Evolutionary conservation across 2,888 invertebrate genomes (phyloP), one percentile per base, ranked within the genome.

Genomic region (Rhyacophila evoluta): DNA sequence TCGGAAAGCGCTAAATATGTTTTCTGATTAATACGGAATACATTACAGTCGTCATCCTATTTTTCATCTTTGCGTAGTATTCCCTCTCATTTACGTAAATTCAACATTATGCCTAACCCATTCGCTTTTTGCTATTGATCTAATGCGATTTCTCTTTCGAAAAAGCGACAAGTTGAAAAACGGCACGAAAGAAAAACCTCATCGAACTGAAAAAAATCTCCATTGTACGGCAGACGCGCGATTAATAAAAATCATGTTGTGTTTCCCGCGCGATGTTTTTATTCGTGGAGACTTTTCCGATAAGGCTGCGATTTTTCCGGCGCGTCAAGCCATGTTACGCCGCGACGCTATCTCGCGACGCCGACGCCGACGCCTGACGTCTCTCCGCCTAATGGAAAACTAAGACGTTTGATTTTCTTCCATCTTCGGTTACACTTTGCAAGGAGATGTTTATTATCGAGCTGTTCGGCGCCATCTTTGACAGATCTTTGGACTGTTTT

Each of bases 361-460:
- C 55, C 55, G 55, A 15, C 29, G 29, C 55, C 55, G 55, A 55
- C 55, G 55, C 55, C 55, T 55, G 55, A 55, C 19, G 25, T 19
- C 55, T 55, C 55, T 55, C 55, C 55, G 19, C 55, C 19, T 55
- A 55, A 55, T 55, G 55, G 55, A 55, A 55, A 55, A 55, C 55
- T 55, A 55, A 55, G 55, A 19, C 55, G 55, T 55, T 19, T 55
- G 55, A 55, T 55, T 55, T 38, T 55, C 29, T 33, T 55, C 19
- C 55, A 19, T 10, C 55, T 55, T 19, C 55, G 8, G 55, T 55
- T 55, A 55, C 55, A 55, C 19, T 55, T 19, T 55, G 15, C 55
- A 19, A 19, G 6, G 10, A 10, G 55, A 55, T 55, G 25, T 55
- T 55, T 55, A 55, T 55, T 55, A 55, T 55, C 55, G 8, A 55